A percentile compares a stretch with the other conserved stretches of the same genome.
These are phyloP conservation scores for Puffinus mauretanicus DNA, from an alignment of 2,113 vertebrate species.

Conservation along the genomic window DNA sequence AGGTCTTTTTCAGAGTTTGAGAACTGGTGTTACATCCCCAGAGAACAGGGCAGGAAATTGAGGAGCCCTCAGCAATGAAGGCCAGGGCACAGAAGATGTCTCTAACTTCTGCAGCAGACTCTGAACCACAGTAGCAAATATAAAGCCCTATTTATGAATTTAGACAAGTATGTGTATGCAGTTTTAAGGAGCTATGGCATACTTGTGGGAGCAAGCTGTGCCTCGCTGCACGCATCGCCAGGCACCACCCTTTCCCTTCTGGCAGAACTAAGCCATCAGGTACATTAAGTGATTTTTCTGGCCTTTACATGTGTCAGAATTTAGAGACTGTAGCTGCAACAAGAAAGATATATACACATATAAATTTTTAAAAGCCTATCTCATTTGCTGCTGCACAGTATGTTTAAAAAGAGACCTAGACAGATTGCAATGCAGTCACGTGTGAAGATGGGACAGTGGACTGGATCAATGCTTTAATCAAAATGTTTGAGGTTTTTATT, in stretches of 20 bases:
- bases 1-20: not conserved
- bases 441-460: constrained; percentile 30
- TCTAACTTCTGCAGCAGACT: not conserved
- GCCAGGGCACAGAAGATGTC: not conserved
- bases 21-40: not conserved
- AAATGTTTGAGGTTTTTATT: constrained; percentile 55
- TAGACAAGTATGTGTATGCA: not conserved
- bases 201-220: not conserved
- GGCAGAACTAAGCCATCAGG: not conserved
- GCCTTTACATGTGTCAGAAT: constrained; percentile 9
- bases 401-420: constrained; percentile 32
- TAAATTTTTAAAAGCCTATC: constrained; percentile 13
- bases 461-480: constrained; percentile 61
- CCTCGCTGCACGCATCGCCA: not conserved
- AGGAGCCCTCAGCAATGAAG: not conserved
- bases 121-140: not conserved
- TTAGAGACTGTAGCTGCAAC: not conserved
- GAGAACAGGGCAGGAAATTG: not conserved
- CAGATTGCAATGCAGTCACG: constrained; percentile 8
- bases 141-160: not conserved
- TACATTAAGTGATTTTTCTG: constrained; percentile 17
- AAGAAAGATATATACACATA: constrained; percentile 3
- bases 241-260: not conserved
- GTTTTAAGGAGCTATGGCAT: not conserved
- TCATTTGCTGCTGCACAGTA: not conserved